Evolutionary conservation across 2,797 vertebrate genomes (phyloP).

Genomic region (Pseudomugil tenellus): DNA sequence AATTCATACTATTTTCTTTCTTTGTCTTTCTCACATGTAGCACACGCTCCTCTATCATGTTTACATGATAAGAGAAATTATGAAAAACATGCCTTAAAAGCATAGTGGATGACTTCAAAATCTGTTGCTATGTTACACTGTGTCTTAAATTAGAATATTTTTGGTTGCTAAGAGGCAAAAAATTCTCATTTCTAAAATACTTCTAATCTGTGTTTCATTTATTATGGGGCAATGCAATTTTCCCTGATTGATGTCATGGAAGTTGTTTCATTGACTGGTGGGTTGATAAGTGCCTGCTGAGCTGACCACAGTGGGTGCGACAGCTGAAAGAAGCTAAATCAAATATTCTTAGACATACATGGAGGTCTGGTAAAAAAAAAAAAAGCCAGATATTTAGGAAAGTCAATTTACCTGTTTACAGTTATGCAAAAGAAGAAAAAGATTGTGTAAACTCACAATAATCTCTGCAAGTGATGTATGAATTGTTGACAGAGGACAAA

Average conservation of each 20-base stretch:
- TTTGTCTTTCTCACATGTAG: constrained; percentile 3
- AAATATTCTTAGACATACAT: constrained; percentile 34
- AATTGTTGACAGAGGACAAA: constrained; percentile 36
- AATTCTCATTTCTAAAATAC: constrained; percentile 27
- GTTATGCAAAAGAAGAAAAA: background rate
- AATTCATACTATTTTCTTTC: background rate
- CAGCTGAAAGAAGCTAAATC: constrained; percentile 42
- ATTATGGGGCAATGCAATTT: constrained; percentile 49
- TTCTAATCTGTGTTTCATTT: constrained; percentile 21
- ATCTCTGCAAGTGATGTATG: constrained; percentile 21
- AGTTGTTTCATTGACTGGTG: constrained; percentile 50
- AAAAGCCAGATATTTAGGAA: constrained; percentile 10
- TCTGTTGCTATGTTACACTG: constrained; percentile 9
- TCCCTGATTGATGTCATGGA: constrained; percentile 47
- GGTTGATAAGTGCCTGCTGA: constrained; percentile 45
- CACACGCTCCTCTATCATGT: constrained; percentile 15
- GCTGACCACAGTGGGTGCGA: constrained; percentile 26
- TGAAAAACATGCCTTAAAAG: constrained; percentile 23
- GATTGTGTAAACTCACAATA: background rate
- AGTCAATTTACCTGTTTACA: background rate
- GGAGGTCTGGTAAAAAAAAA: constrained; percentile 39
- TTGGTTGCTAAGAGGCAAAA: constrained; percentile 1
- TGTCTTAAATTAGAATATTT: constrained; percentile 32
- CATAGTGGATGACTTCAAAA: background rate
- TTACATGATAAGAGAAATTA: constrained; percentile 26